Base-by-base conservation (phyloP, 2,888 invertebrate genomes). In the Empis livida region DNA sequence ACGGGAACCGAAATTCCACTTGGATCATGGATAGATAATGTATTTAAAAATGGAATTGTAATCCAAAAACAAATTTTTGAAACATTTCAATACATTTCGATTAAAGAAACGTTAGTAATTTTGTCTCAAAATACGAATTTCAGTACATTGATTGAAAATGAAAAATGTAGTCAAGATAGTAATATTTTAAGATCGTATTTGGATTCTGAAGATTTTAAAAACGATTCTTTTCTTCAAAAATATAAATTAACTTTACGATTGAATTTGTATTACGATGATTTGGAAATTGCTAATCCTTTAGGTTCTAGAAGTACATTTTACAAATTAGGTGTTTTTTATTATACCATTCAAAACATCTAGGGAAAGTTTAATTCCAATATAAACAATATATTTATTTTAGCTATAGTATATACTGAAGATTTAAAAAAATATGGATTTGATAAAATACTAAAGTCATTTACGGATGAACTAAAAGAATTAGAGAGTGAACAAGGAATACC, bases 261-360 rank as follows among this genome's bases (percentile, higher is more conserved):
- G 9, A 43, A 44, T 44, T 40, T 47, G 15, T 47, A 47, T 32
- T 47, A 47, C 35, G 48, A 48, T 44, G 44, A 48, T n/a, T 32
- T 48, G 3, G 48, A 48, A 35, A 32, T 48, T 3, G 48, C 37
- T 1, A 48, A 48, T 44, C 41, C 44, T 3, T 35, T 48, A 27
- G 48, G 48, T 9, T 48, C 48, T 3, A 39, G 37, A 42, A 27
- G 41, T 15, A 49, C 49, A 30, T 49, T 49, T 46, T 39, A 49
- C 17, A 49, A 49, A 39, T 14, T 46, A 20, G 45, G 43, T 1
- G 49, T 43, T 13, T 49, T 49, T 31, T 49, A 49, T 32, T 49
- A 37, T 17, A 46, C 37, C 15, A 38, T 49, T 23, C 49, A 49
- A 39, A 49, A 49, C n/a, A n/a, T n/a, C n/a, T n/a, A n/a, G n/a